These are phyloP conservation scores for Sebastes nivosus DNA, from an alignment of 2,797 vertebrate genomes.

Conservation along the genomic window DNA sequence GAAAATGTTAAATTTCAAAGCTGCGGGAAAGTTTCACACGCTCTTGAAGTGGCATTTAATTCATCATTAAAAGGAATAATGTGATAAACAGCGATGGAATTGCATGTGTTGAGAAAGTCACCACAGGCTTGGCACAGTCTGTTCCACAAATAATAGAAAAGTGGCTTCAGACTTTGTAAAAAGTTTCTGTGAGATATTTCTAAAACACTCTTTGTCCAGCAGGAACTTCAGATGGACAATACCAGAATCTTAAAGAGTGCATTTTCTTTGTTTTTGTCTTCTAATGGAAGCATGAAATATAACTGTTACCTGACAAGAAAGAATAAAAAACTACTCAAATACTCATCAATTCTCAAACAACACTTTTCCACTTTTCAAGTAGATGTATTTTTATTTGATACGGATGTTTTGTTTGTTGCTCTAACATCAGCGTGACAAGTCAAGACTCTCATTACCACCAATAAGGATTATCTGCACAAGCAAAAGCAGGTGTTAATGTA, in stretches of 20 bases:
- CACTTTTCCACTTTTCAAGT: neutral
- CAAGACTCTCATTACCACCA: neutral
- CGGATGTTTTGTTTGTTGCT: neutral
- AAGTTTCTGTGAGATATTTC: neutral
- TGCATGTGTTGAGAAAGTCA: neutral
- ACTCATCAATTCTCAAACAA: neutral
- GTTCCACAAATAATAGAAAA: neutral
- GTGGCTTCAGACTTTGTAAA: neutral
- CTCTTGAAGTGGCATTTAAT: neutral
- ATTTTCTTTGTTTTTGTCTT: neutral
- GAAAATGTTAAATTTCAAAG: slow-evolving; percentile 17
- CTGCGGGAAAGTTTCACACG: neutral
- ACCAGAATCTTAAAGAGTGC: neutral
- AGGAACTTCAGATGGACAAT: neutral
- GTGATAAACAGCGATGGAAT: neutral
- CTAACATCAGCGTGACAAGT: neutral
- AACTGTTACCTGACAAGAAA: neutral
- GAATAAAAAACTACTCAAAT: neutral
- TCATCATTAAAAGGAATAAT: neutral
- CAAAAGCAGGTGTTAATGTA: neutral
- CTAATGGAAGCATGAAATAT: neutral
- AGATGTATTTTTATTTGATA: neutral
- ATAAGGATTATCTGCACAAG: neutral
- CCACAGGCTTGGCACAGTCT: neutral
- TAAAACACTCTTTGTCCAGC: neutral